Base-by-base conservation (phyloP, 2,888 invertebrate species). In the Pemphredon lugubris region DNA sequence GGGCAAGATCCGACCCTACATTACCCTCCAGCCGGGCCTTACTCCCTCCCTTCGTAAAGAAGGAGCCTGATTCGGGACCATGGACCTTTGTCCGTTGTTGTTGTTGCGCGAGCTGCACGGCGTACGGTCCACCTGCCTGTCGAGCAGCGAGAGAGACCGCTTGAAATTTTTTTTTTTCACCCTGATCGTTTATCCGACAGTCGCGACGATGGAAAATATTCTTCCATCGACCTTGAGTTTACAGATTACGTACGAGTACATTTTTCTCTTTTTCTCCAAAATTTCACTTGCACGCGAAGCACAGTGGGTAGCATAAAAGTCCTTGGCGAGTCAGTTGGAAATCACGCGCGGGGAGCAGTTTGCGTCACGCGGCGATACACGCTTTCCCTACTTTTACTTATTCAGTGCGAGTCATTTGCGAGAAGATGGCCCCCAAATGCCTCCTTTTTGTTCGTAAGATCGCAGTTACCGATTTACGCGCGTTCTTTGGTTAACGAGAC, bases 1-100 rank as follows among this genome's bases (percentile, higher is more conserved):
- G 73, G 67, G 75, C 73, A 67, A 75, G 77, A 75, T 73, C 75
- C 75, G 65, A 77, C 63, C 57, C 77, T 77, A 64, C 71, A 60
- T 75, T 80, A 75, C 70, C 71, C 74, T 75, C 67, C 48, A 53
- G 37, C 54, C 37, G 68, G 58, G 63, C 64, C 69, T 45, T 57
- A 18, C 50, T 60, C 32, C 42, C 20, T 13, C n/a, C 61, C n/a
- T n/a, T n/a, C n/a, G n/a, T n/a, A n/a, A n/a, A n/a, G 16, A 20
- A 23, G 55, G 45, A 65, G 59, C 70, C 63, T 63, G 73, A 75
- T 73, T 75, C 75, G 20, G 60, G 44, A 59, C 50, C 48, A 40
- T 18, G 63, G 66, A 74, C 64, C 75, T 77, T 78, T 78, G 78
- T 77, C 71, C 44, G 59, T 39, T 48, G 51, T 32, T 48, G 51